Evolutionary conservation across 2,888 invertebrate genomes (phyloP).

Genomic region (Hypercompe scribonia): DNA sequence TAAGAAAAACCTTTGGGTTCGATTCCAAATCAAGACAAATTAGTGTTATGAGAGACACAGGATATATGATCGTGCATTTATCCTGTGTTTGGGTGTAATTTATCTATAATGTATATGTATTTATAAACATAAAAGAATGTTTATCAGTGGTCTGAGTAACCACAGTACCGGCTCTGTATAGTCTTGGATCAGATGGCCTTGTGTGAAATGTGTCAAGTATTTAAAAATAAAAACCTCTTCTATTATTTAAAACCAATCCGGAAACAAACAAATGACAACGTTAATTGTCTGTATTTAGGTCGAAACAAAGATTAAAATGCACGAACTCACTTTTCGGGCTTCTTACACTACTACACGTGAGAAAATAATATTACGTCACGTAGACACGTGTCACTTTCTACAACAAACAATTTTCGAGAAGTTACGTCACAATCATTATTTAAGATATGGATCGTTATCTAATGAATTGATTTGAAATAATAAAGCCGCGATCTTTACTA

Average conservation of each 20-base stretch:
- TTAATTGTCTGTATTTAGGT: constrained; percentile 31
- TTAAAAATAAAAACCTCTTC: not conserved
- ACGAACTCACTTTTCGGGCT: constrained; percentile 28
- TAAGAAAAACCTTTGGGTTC: no score
- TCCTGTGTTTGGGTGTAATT: no score
- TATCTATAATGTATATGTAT: no score
- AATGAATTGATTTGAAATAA: not conserved
- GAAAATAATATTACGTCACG: not conserved
- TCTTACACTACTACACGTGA: constrained; percentile 20
- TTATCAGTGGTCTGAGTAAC: not conserved
- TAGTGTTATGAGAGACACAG: no score
- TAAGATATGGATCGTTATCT: not conserved
- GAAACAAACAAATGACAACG: not conserved
- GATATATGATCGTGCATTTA: no score
- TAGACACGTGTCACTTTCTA: constrained; percentile 5
- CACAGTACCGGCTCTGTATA: not conserved
- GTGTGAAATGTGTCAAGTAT: not conserved
- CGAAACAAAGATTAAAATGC: constrained; percentile 29
- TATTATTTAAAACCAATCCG: not conserved
- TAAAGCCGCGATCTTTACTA: not conserved
- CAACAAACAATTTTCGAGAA: not conserved
- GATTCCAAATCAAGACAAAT: no score
- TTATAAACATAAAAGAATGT: not conserved
- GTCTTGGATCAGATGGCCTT: not conserved
- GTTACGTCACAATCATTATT: not conserved